Conservation (phyloP, 2,797 vertebrate species). For the Kryptolebias ocellatus region DNA sequence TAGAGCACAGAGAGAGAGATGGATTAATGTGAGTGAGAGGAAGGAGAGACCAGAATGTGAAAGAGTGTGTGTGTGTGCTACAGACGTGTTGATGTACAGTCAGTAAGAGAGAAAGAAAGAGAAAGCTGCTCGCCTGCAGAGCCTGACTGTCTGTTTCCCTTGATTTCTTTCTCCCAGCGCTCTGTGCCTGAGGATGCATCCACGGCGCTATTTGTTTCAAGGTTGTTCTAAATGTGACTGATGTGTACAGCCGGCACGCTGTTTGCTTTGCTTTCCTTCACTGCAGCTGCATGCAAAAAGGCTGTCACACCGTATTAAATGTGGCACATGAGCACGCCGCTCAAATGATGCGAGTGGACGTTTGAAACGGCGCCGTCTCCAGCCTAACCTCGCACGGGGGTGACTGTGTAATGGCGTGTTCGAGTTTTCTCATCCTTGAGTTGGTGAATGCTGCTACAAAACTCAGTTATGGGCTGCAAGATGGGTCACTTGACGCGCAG, state of each 20-base stretch:
- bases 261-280: slow-evolving; percentile 66
- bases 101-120: slow-evolving; percentile 54
- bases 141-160: slow-evolving; percentile 65
- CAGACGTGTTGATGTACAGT: slow-evolving; percentile 70
- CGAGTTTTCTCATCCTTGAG: slow-evolving; percentile 53
- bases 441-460: slow-evolving; percentile 50
- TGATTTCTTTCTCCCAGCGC: slow-evolving; percentile 61
- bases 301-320: slow-evolving; percentile 53
- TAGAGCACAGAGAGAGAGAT: slow-evolving; percentile 51
- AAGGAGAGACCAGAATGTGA: slow-evolving; percentile 64
- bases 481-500: slow-evolving; percentile 62
- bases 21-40: slow-evolving; percentile 68
- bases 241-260: slow-evolving; percentile 55
- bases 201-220: slow-evolving; percentile 67
- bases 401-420: slow-evolving; percentile 50
- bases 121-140: slow-evolving; percentile 58
- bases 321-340: slow-evolving; percentile 48
- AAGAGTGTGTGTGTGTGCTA: slow-evolving; percentile 59
- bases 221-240: slow-evolving; percentile 79
- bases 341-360: slow-evolving; percentile 53
- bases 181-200: slow-evolving; percentile 58
- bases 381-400: slow-evolving; percentile 35
- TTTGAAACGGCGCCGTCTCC: slow-evolving; percentile 43
- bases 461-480: slow-evolving; percentile 43
- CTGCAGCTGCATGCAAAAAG: slow-evolving; percentile 50